phyloP scores from a whole-genome alignment of 2,888 invertebrate species.

The Periphyllus acericola region DNA sequence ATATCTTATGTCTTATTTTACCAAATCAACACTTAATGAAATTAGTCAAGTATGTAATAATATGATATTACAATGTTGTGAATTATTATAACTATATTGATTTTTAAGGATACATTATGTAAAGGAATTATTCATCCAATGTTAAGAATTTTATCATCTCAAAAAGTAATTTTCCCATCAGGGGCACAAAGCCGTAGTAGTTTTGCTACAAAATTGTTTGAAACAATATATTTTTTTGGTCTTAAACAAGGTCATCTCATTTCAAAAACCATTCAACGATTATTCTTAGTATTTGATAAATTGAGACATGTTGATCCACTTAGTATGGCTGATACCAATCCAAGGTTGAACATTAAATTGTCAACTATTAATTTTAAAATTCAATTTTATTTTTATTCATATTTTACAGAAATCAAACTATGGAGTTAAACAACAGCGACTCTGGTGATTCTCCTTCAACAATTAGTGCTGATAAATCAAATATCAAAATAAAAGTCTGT shows the following conservation, averaged over 20 bases:
- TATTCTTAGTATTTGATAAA: conserved; percentile 85
- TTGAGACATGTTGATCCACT: conserved; percentile 68
- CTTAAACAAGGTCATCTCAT: conserved; percentile 76
- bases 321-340: conserved; percentile 32
- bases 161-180: conserved; percentile 82
- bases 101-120: conserved; percentile 81
- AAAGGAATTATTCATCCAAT: conserved; percentile 85
- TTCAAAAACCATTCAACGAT: conserved; percentile 77
- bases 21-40: conserved; percentile 87
- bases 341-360: background rate
- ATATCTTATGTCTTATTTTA: conserved; percentile 82
- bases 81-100: conserved; percentile 18
- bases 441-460: conserved; percentile 75
- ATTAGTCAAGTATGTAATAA: conserved; percentile 77
- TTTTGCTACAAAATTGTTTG: conserved; percentile 83
- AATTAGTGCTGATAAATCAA: conserved; percentile 66
- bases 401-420: conserved; percentile 25
- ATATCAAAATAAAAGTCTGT: conserved; percentile 62
- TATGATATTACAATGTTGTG: background rate
- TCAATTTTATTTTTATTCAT: background rate
- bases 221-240: conserved; percentile 83
- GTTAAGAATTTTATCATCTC: conserved; percentile 82
- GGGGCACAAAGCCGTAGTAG: conserved; percentile 80
- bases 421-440: conserved; percentile 66
- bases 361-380: background rate